A percentile compares a stretch with the other conserved stretches of the same genome.
These are phyloP conservation scores for Harpagifer antarcticus DNA, from an alignment of 2,797 vertebrate genomes.

Conservation along the genomic window DNA sequence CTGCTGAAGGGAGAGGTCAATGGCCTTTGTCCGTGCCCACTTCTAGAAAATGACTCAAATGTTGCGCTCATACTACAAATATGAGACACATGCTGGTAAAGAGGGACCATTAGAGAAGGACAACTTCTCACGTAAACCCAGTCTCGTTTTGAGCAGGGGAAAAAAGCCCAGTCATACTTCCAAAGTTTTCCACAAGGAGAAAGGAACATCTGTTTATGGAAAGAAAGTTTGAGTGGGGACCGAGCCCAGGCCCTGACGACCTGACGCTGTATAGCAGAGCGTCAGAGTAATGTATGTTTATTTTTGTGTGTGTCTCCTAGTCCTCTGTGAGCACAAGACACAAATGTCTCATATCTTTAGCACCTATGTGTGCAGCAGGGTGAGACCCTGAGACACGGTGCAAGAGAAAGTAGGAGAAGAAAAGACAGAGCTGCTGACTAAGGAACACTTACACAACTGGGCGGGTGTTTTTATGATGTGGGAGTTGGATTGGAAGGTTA, in stretches of 20 bases:
- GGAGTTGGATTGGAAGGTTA: conserved; percentile 52
- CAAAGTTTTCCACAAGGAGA: conserved; percentile 55
- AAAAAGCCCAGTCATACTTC: conserved; percentile 48
- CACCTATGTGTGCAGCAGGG: conserved; percentile 52
- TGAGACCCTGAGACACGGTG: conserved; percentile 56
- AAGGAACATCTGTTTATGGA: conserved; percentile 65
- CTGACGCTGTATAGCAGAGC: conserved; percentile 1
- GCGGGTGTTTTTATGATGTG: conserved; percentile 52
- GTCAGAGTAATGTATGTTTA: conserved; percentile 12
- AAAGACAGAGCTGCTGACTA: conserved; percentile 44
- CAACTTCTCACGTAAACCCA: conserved; percentile 37
- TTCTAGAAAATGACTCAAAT: conserved; percentile 63
- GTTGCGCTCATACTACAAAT: conserved; percentile 66
- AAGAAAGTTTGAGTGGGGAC: conserved; percentile 43
- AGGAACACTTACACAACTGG: conserved; percentile 52
- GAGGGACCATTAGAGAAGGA: conserved; percentile 14
- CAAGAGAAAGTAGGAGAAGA: conserved; percentile 21
- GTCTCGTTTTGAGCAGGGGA: conserved; percentile 32
- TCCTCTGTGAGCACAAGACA: conserved; percentile 22
- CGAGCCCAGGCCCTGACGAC: conserved; percentile 10
- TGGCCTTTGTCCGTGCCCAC: conserved; percentile 61
- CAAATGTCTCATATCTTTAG: conserved; percentile 62
- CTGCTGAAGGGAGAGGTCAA: conserved; percentile 65
- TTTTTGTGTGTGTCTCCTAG: not conserved
- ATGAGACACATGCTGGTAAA: conserved; percentile 46